Evolutionary conservation across 2,797 vertebrate genomes (phyloP), one percentile per base, ranked within the genome.

Genomic region (Florisuga fusca): DNA sequence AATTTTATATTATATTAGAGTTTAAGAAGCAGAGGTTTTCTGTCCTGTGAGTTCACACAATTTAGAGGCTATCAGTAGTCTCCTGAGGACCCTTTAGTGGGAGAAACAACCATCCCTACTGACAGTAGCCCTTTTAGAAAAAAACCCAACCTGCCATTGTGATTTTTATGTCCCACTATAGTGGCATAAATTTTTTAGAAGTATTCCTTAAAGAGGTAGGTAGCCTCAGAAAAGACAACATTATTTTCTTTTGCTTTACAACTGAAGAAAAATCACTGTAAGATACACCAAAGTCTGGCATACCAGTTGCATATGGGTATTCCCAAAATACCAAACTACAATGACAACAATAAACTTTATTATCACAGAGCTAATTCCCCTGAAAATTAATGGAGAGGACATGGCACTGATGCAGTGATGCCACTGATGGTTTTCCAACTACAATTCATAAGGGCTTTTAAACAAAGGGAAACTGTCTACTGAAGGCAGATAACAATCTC

Each of bases 331-430:
- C 36, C 45, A 89, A 67, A 27, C 34, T 43, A n/a, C 0, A 0
- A 54, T 0, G 5, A 64, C 55, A 87, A 34, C 3, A 3, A 75
- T 29, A 25, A 87, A 73, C 27, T 91, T 86, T 26, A 59, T 86
- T 26, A 59, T 41, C 53, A 76, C 31, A 26, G 57, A 83, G 11
- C 25, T 75, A 54, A 75, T 59, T 6, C 23, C 17, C 14, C 3
- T 4, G 0, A 0, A 3, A 78, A 77, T 2, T 51, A 66, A 48
- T 1, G 17, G 51, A 45, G 12, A 10, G 22, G 26, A 53, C 34
- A 58, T 2, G 18, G 38, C 17, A 68, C 34, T 48, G 62, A n/a
- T 0, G 1, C 27, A 77, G 1, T 10, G 88, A 78, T 66, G 23
- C 19, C 54, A 66, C 19, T 25, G 25, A 88, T 89, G 43, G 0